Conservation (phyloP, 2,888 invertebrate species). For the Leptura quadrifasciata region DNA sequence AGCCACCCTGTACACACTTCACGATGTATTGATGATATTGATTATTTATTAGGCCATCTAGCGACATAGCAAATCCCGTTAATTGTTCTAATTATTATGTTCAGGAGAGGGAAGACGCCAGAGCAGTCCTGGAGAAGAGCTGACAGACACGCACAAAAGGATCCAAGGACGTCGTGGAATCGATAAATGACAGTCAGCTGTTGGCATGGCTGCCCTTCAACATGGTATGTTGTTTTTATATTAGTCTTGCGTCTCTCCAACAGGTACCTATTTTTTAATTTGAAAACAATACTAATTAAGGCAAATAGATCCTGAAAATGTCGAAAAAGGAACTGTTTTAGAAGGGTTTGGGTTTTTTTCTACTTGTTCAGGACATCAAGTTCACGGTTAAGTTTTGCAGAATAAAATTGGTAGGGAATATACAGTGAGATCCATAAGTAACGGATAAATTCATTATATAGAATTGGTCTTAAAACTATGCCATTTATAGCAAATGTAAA, state of each 20-base stretch:
- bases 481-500: too few species aligned
- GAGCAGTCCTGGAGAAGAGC: slow-evolving; percentile 4
- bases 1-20: neutral
- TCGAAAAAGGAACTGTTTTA: too few species aligned
- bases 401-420: too few species aligned
- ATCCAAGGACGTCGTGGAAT: slow-evolving; percentile 45
- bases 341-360: too few species aligned
- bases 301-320: too few species aligned
- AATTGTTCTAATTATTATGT: slow-evolving; percentile 7
- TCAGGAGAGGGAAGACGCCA: slow-evolving; percentile 6
- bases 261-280: neutral
- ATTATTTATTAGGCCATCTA: neutral
- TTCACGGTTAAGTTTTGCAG: too few species aligned
- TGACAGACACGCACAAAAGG: slow-evolving; percentile 4
- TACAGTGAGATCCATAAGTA: too few species aligned
- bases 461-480: too few species aligned
- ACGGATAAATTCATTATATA: too few species aligned
- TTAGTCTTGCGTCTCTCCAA: neutral
- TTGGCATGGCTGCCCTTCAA: slow-evolving; percentile 63
- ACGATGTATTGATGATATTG: neutral
- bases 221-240: slow-evolving; percentile 58
- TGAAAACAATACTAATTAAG: neutral
- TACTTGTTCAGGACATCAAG: too few species aligned
- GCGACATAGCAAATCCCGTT: neutral
- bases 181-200: slow-evolving; percentile 61